These are phyloP conservation scores for Sebastes flavidus DNA, from an alignment of 2,797 vertebrate species.

Conservation along the genomic window DNA sequence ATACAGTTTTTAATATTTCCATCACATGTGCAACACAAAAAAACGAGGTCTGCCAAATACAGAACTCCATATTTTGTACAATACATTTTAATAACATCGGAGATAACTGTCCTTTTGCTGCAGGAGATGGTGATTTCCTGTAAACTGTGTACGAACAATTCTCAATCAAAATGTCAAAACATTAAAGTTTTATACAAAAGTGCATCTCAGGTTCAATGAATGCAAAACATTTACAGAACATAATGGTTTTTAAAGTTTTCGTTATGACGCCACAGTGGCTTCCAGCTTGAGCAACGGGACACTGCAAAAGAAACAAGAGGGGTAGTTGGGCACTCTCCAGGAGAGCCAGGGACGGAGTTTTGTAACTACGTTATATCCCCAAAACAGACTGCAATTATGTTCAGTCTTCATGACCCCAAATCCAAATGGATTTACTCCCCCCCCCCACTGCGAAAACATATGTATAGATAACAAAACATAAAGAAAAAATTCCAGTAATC, in stretches of 20 bases:
- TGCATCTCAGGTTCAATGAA: conserved; percentile 86
- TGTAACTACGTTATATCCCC: conserved; percentile 55
- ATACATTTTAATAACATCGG: conserved; percentile 84
- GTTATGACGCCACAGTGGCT: conserved; percentile 75
- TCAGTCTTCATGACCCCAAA: conserved; percentile 82
- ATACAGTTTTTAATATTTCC: conserved; percentile 88
- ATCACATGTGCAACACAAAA: conserved; percentile 90
- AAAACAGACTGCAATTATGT: conserved; percentile 77
- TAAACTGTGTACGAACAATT: conserved; percentile 82
- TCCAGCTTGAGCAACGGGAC: conserved; percentile 77
- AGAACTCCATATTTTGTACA: conserved; percentile 86
- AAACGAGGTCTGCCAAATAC: conserved; percentile 86
- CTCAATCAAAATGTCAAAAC: conserved; percentile 85
- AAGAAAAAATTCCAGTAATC: conserved; percentile 91
- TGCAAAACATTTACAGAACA: conserved; percentile 85
- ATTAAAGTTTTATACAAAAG: conserved; percentile 88
- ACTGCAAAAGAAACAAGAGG: conserved; percentile 69
- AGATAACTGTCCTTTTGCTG: conserved; percentile 81
- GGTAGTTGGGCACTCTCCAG: conserved; percentile 71
- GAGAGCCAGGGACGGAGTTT: conserved; percentile 71
- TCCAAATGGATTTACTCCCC: conserved; percentile 91
- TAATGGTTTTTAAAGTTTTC: conserved; percentile 70
- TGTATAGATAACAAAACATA: conserved; percentile 62
- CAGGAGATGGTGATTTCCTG: conserved; percentile 83
- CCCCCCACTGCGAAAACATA: conserved; percentile 79